Percentiles rank a stretch among this genome's conserved stretches.
Evolutionary conservation across 2,888 invertebrate species (phyloP).

Genomic region (Pteria penguin): DNA sequence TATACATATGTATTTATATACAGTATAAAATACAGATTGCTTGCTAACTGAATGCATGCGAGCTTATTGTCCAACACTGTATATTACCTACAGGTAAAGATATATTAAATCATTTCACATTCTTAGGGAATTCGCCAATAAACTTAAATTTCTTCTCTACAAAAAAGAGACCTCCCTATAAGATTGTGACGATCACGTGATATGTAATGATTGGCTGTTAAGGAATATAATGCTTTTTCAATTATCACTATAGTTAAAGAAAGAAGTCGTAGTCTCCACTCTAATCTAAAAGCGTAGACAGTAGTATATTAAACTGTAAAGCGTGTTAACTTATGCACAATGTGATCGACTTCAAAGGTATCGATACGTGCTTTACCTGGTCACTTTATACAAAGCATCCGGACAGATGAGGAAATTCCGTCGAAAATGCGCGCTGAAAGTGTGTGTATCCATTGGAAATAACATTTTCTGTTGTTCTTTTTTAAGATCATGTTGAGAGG

Average conservation of each 20-base stretch:
- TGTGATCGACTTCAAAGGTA: neutral
- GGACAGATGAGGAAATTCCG: neutral
- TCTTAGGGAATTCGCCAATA: too few relatives aligned
- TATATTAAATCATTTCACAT: too few relatives aligned
- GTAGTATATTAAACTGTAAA: neutral
- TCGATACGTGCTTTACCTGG: neutral
- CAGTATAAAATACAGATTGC: too few relatives aligned
- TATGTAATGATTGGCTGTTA: conserved; percentile 36
- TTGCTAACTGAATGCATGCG: too few relatives aligned
- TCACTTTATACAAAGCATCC: conserved; percentile 5
- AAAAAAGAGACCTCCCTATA: conserved; percentile 31
- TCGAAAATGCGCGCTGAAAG: neutral
- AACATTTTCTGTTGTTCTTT: neutral
- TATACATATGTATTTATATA: too few relatives aligned
- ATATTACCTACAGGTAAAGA: too few relatives aligned
- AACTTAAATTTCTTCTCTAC: too few relatives aligned
- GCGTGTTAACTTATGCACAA: neutral
- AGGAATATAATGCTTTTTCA: conserved; percentile 41
- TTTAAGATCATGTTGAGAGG: conserved; percentile 26
- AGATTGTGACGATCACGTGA: conserved; percentile 34
- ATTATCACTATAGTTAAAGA: conserved; percentile 27
- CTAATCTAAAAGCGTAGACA: neutral
- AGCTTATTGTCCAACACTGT: too few relatives aligned
- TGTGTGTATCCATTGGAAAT: neutral
- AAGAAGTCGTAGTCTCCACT: conserved; percentile 20